Evolutionary conservation across 2,113 vertebrate species (phyloP).

Genomic region (Ochotona princeps): DNA sequence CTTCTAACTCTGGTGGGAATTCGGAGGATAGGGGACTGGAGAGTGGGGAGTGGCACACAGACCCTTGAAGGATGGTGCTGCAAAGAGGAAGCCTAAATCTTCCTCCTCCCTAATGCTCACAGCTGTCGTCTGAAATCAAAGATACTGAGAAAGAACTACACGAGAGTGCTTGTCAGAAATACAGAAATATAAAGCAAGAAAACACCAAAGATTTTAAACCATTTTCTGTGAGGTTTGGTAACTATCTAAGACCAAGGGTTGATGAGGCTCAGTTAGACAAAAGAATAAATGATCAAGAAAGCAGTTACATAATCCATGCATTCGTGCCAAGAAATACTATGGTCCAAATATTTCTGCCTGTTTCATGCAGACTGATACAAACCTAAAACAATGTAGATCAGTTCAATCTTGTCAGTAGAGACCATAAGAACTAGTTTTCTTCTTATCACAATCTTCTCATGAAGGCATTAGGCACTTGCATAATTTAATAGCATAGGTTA

Average conservation of each 20-base stretch:
- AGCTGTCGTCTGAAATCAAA: neutral
- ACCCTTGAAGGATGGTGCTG: neutral
- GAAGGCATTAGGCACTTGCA: neutral
- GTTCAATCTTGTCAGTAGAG: neutral
- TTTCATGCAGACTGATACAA: conserved; percentile 5
- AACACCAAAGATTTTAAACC: neutral
- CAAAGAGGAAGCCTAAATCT: neutral
- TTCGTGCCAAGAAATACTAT: neutral
- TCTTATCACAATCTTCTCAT: neutral
- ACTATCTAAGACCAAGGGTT: neutral
- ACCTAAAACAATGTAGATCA: neutral
- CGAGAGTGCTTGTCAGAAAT: neutral
- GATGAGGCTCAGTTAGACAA: conserved; percentile 6
- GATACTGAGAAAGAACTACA: neutral
- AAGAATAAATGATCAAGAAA: conserved; percentile 32
- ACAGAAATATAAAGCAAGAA: neutral
- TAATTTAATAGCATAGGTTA: neutral
- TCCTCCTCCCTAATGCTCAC: neutral
- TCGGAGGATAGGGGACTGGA: neutral
- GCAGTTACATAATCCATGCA: neutral
- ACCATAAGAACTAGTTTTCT: neutral
- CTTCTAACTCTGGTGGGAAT: neutral
- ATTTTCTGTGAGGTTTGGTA: neutral
- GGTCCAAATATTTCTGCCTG: conserved; percentile 29
- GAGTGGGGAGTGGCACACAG: accelerated